phyloP scores from a whole-genome alignment of 2,888 invertebrate species.

The Escarpia spicata region DNA sequence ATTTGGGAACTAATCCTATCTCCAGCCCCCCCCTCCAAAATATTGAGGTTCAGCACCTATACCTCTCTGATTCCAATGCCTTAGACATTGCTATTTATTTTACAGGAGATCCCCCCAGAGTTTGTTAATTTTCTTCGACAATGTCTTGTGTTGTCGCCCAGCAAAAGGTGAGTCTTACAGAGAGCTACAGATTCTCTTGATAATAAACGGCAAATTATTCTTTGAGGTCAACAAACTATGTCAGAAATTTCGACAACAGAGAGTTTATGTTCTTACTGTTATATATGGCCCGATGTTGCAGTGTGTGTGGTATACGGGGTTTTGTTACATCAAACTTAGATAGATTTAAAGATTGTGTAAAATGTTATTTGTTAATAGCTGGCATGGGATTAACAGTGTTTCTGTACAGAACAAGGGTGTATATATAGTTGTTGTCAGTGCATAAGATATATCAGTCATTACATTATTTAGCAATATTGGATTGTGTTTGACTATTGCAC shows the following conservation, averaged over 20 bases:
- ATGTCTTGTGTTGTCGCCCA: conserved; percentile 49
- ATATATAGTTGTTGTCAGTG: neutral
- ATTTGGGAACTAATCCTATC: too few relatives aligned
- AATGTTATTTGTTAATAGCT: neutral
- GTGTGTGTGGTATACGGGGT: neutral
- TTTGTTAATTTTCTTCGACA: conserved; percentile 44
- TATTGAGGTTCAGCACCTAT: too few relatives aligned
- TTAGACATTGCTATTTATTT: conserved; percentile 19
- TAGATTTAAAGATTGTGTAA: neutral
- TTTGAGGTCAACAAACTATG: neutral
- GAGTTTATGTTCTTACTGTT: neutral
- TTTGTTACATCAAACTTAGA: neutral
- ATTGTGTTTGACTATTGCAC: neutral
- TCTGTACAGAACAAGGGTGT: neutral
- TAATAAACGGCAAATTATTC: neutral
- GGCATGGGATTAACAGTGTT: neutral
- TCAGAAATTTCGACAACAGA: neutral
- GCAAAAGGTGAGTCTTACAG: conserved; percentile 45
- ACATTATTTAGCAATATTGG: neutral
- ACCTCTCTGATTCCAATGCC: too few relatives aligned
- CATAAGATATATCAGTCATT: neutral
- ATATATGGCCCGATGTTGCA: neutral
- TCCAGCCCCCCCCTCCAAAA: too few relatives aligned
- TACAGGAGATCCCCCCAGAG: conserved; percentile 44
- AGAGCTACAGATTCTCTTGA: neutral